Evolutionary conservation across 2,888 invertebrate genomes (phyloP), one percentile per base, ranked within the genome.

Genomic region (Eurytoma adleriae): DNA sequence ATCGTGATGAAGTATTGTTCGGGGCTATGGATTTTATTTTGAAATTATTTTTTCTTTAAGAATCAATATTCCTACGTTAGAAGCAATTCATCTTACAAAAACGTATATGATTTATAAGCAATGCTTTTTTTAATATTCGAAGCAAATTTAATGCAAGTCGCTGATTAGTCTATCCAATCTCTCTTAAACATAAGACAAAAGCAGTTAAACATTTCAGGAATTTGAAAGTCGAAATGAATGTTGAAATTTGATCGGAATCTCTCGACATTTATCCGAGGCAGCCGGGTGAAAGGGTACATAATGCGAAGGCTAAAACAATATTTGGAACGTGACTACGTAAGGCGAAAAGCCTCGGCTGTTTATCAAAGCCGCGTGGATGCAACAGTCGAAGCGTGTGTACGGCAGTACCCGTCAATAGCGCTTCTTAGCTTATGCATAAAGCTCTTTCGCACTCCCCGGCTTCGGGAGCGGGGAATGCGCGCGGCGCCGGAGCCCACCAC

Each of bases 371-470:
- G 68, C 69, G 62, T 13, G 66, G 73, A 79, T 79, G 82, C 82
- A 77, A 71, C 77, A 79, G 77, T 78, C 77, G 80, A 77, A 73
- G 80, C 80, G 78, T 68, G 74, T 75, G 78, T 75, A 61, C 59
- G 57, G 78, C 82, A 77, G 84, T 82, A 84, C 75, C 85, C 86
- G 86, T 89, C 89, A 88, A 89, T 89, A 85, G 87, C 85, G 89
- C 88, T 89, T 88, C 89, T 89, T 89, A 88, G 89, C 88, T 89
- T 87, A 87, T 86, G 88, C 87, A 88, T 88, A 89, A 89, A 89
- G 88, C 88, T 88, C 86, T 87, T 87, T 88, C 85, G 85, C 85
- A 84, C 84, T 84, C 84, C 81, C 83, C 86, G 83, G 83, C 83
- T 79, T 82, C 81, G 74, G 40, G 40, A 77, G 50, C 61, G 64